A percentile compares a stretch with the other conserved stretches of the same genome.
phyloP scores from a whole-genome alignment of 2,797 vertebrate species.

The Apogon talboti region DNA sequence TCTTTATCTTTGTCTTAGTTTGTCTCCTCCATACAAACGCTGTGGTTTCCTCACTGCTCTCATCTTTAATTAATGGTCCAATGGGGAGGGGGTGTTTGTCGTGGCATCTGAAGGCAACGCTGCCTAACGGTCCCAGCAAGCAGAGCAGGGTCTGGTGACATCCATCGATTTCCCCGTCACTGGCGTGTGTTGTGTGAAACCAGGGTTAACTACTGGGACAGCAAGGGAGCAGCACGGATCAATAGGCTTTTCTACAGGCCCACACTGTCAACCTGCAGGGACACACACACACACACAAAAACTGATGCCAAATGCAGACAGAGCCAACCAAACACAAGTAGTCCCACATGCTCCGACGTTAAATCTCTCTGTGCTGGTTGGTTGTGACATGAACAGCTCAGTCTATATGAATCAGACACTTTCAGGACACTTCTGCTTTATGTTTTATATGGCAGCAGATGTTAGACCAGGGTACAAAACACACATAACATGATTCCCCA shows the following conservation, averaged over 20 bases:
- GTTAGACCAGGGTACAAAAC: no score
- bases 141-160: constrained; percentile 33
- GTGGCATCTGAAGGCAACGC: constrained; percentile 16
- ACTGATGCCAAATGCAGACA: neutral
- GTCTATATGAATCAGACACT: neutral
- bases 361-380: neutral
- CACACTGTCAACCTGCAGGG: constrained; percentile 34
- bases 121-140: constrained; percentile 11
- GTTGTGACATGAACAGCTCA: neutral
- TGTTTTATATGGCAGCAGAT: neutral
- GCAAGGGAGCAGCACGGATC: constrained; percentile 46
- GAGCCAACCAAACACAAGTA: neutral
- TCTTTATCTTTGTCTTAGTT: constrained; percentile 20
- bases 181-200: constrained; percentile 48
- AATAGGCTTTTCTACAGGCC: constrained; percentile 35
- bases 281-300: constrained; percentile 6
- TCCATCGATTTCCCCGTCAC: constrained; percentile 54
- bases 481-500: no score
- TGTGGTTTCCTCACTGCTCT: constrained; percentile 20
- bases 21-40: neutral
- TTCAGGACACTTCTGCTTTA: neutral
- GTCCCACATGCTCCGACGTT: neutral
- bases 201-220: constrained; percentile 62
- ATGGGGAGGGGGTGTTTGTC: neutral
- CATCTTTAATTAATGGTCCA: constrained; percentile 36